These are phyloP conservation scores for Keiferia lycopersicella DNA, from an alignment of 2,888 invertebrate genomes.

Conservation along the genomic window DNA sequence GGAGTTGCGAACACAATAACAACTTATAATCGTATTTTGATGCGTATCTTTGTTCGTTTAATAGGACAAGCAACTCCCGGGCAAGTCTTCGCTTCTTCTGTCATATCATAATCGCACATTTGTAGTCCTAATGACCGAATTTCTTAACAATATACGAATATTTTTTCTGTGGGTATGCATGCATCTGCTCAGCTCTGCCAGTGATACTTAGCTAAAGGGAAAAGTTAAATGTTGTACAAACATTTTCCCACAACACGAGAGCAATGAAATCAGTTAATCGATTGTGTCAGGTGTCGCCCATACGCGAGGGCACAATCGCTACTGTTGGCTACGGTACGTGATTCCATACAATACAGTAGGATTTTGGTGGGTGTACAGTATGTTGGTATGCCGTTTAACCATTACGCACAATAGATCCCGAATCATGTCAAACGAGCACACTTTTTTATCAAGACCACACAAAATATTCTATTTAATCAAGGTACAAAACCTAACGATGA, in stretches of 20 bases:
- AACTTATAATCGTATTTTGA: slow-evolving; percentile 12
- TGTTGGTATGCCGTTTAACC: slow-evolving; percentile 44
- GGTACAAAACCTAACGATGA: slow-evolving; percentile 19
- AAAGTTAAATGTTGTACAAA: slow-evolving; percentile 23
- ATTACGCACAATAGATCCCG: not conserved
- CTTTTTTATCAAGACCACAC: slow-evolving; percentile 12
- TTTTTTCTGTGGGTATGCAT: not conserved
- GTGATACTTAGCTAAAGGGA: slow-evolving; percentile 23
- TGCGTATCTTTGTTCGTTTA: slow-evolving; percentile 16
- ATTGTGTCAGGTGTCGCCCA: slow-evolving; percentile 60
- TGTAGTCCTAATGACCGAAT: slow-evolving; percentile 14
- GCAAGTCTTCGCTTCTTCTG: no score
- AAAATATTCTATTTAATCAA: slow-evolving; percentile 4
- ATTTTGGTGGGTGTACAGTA: slow-evolving; percentile 32
- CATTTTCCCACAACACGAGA: slow-evolving; percentile 41
- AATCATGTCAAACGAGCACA: slow-evolving; percentile 25
- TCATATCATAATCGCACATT: no score
- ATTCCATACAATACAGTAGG: slow-evolving; percentile 53
- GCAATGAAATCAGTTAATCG: slow-evolving; percentile 56
- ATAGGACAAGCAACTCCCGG: not conserved
- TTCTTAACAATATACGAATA: slow-evolving; percentile 21
- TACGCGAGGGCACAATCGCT: slow-evolving; percentile 49
- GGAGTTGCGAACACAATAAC: slow-evolving; percentile 34
- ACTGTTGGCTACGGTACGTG: slow-evolving; percentile 52
- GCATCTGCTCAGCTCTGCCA: slow-evolving; percentile 4